phyloP scores from a whole-genome alignment of 1,140 invertebrate genomes.

The Rhopalosiphum padi region DNA sequence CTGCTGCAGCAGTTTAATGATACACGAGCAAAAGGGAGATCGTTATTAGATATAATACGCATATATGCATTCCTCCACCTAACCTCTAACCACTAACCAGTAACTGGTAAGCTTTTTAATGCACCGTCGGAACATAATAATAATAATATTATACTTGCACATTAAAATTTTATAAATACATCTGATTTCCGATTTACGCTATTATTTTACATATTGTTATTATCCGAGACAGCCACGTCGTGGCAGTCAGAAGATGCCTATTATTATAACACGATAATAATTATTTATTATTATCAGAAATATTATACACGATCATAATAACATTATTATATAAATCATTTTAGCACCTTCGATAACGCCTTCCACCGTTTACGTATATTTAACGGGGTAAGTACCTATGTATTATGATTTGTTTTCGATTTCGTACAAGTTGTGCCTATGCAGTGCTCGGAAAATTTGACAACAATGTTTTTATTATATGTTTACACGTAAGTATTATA shows the following conservation, averaged over 20 bases:
- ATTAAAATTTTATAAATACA: neutral
- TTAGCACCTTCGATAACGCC: neutral
- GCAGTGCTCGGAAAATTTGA: neutral
- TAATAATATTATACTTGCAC: neutral
- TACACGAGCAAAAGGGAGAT: slow-evolving; percentile 1
- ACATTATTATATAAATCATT: neutral
- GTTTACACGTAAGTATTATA: too few relatives aligned
- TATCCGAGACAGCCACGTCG: neutral
- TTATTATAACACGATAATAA: neutral
- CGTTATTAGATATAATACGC: neutral
- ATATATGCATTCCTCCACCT: neutral
- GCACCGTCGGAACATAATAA: neutral
- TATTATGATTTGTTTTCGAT: neutral
- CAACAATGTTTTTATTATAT: neutral
- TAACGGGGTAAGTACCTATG: too few relatives aligned
- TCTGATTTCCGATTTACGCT: neutral
- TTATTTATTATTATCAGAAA: neutral
- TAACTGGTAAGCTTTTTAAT: neutral
- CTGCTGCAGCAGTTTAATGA: neutral
- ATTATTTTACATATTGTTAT: neutral
- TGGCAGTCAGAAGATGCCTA: neutral
- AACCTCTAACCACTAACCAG: neutral
- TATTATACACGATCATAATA: neutral
- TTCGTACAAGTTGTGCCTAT: neutral
- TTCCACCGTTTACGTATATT: neutral